A percentile compares a stretch with the other conserved stretches of the same genome.
These are phyloP conservation scores for Mizuhopecten yessoensis DNA, from an alignment of 1,140 invertebrate species.

Conservation along the genomic window DNA sequence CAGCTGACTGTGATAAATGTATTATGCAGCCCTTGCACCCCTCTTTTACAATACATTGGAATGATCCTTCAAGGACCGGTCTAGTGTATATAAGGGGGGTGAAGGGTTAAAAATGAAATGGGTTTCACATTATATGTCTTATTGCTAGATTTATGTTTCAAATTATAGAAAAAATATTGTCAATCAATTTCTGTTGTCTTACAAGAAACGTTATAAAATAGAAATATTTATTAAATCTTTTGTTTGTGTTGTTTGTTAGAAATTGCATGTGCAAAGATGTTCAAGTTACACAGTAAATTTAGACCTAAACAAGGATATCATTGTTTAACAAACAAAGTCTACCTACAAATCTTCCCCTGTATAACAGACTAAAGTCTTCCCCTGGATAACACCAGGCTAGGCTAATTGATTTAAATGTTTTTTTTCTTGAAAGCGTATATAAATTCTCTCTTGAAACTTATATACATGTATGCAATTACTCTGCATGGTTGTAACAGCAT, in stretches of 20 bases:
- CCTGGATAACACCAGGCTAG: too few species aligned
- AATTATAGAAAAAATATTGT: not conserved
- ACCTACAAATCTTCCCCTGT: too few species aligned
- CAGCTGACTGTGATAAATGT: slow-evolving; percentile 10
- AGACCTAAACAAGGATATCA: too few species aligned
- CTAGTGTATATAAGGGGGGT: not conserved
- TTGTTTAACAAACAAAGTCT: too few species aligned
- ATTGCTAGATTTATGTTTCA: slow-evolving; percentile 10
- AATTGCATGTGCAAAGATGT: too few species aligned
- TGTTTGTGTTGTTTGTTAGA: not conserved
- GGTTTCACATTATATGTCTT: not conserved
- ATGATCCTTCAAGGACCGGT: not conserved
- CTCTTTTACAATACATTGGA: not conserved
- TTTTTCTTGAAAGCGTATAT: too few species aligned
- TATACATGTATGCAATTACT: too few species aligned
- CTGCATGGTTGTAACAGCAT: too few species aligned
- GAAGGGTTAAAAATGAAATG: not conserved
- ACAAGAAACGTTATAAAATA: not conserved
- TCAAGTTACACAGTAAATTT: too few species aligned
- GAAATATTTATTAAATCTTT: slow-evolving; percentile 29
- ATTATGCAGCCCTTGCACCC: not conserved
- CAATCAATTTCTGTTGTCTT: slow-evolving; percentile 16
- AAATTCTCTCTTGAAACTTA: too few species aligned
- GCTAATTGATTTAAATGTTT: too few species aligned
- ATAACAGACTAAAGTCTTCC: too few species aligned